Evolutionary conservation across 2,888 invertebrate genomes (phyloP).

Genomic region (Entomobrya multifasciata): DNA sequence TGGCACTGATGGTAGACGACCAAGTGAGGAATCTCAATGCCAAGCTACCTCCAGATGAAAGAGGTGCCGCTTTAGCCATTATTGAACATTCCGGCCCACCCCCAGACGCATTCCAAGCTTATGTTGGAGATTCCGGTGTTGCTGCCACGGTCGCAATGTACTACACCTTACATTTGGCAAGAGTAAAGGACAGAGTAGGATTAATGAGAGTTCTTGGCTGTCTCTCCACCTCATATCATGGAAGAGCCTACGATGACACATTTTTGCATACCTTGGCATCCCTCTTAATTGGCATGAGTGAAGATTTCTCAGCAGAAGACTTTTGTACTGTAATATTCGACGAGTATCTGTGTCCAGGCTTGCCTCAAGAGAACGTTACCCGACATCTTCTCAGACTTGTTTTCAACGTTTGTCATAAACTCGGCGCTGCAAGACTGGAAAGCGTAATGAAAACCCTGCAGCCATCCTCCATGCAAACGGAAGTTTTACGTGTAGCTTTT

Average conservation of each 20-base stretch:
- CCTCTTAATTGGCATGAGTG: constrained; percentile 91
- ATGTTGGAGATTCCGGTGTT: constrained; percentile 94
- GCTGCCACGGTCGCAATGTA: constrained; percentile 97
- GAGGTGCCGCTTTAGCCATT: constrained; percentile 94
- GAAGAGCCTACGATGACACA: constrained; percentile 96
- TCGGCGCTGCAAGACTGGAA: constrained; percentile 89
- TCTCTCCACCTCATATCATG: constrained; percentile 93
- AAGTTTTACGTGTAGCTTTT: constrained; percentile 74
- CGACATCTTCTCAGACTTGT: constrained; percentile 94
- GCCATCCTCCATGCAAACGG: constrained; percentile 81
- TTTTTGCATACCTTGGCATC: constrained; percentile 95
- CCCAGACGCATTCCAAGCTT: constrained; percentile 95
- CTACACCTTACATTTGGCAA: constrained; percentile 93
- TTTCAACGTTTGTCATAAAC: constrained; percentile 93
- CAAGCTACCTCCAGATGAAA: constrained; percentile 94
- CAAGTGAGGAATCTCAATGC: constrained; percentile 86
- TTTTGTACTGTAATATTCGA: constrained; percentile 97
- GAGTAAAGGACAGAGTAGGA: constrained; percentile 90
- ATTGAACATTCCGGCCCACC: constrained; percentile 95
- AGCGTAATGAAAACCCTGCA: constrained; percentile 91
- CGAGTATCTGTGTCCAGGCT: constrained; percentile 95
- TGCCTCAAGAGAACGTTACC: constrained; percentile 94
- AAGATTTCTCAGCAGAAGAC: constrained; percentile 96
- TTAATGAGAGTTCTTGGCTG: constrained; percentile 93
- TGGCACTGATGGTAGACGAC: constrained; percentile 92